These are phyloP conservation scores for Pelochelys cantorii DNA, from an alignment of 2,797 vertebrate species.

Conservation along the genomic window DNA sequence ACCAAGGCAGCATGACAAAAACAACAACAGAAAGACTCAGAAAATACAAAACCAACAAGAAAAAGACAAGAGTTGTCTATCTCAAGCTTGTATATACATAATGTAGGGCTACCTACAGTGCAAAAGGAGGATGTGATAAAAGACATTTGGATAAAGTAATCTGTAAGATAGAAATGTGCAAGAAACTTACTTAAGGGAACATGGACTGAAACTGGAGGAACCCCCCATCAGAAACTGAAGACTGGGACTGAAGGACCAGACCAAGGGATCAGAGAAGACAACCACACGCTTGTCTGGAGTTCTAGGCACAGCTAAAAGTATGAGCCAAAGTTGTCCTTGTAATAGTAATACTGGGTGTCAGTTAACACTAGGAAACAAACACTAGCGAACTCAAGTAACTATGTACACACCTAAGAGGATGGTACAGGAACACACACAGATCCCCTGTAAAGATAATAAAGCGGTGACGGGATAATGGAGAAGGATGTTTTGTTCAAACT, in stretches of 20 bases:
- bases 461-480: background rate
- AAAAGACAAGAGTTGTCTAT: background rate
- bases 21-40: background rate
- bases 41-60: background rate
- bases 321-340: background rate
- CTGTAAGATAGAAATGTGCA: background rate
- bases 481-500: background rate
- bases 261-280: background rate
- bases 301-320: background rate
- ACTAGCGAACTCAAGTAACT: background rate
- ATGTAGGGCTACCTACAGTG: background rate
- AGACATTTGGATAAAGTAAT: background rate
- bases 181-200: background rate
- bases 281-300: background rate
- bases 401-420: background rate
- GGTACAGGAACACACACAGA: background rate
- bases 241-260: background rate
- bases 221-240: background rate
- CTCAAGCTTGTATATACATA: background rate
- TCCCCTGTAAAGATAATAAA: background rate
- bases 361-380: background rate
- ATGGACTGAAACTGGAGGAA: background rate
- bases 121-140: background rate
- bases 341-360: background rate
- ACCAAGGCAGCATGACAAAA: background rate